These are phyloP conservation scores for Uria lomvia DNA, from an alignment of 2,113 vertebrate species.

Conservation along the genomic window DNA sequence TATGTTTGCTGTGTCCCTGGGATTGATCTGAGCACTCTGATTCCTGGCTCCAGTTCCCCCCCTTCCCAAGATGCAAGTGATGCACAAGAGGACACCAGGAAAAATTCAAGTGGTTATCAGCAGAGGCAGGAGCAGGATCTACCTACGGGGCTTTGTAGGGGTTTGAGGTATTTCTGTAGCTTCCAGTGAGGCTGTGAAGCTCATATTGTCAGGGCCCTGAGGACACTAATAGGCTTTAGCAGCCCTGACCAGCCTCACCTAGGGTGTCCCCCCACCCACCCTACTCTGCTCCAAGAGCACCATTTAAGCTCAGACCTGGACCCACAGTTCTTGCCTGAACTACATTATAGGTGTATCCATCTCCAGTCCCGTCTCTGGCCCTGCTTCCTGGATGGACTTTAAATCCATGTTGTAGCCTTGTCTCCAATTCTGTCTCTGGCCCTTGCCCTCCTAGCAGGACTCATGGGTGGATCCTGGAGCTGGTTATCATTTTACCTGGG, in stretches of 20 bases:
- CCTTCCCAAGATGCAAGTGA: background rate
- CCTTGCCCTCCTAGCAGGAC: background rate
- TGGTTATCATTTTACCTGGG: background rate
- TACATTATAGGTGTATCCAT: fast-evolving
- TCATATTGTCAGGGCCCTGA: background rate
- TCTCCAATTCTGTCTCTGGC: background rate
- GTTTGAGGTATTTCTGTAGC: background rate
- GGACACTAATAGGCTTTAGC: background rate
- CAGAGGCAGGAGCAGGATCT: background rate
- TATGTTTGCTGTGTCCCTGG: background rate
- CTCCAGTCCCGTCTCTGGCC: background rate
- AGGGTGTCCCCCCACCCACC: too few relatives aligned
- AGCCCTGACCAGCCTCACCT: background rate
- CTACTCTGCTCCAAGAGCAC: background rate
- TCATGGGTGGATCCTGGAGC: background rate
- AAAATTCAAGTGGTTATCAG: background rate
- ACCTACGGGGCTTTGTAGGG: background rate
- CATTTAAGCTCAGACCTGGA: background rate
- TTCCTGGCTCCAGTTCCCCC: background rate
- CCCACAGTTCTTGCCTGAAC: background rate
- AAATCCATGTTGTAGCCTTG: background rate
- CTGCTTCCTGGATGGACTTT: background rate
- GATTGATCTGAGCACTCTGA: background rate
- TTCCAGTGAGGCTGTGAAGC: background rate
- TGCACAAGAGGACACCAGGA: background rate